Evolutionary conservation across 2,113 vertebrate species (phyloP).

Genomic region (Callithrix jacchus): DNA sequence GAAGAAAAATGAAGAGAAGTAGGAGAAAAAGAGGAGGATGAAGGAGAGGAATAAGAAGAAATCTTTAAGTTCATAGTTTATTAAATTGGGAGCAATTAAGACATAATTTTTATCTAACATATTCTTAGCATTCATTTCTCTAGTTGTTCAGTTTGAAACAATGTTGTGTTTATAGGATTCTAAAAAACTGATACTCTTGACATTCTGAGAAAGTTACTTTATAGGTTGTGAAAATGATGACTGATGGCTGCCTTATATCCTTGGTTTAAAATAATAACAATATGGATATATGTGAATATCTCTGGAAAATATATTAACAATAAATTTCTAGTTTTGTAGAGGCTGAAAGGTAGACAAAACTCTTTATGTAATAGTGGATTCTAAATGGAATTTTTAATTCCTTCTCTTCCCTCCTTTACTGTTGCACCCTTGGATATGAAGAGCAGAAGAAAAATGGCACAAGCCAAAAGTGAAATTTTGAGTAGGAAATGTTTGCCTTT

Average conservation of each 20-base stretch:
- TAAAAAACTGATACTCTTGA: not conserved
- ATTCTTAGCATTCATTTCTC: constrained; percentile 2
- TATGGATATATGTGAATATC: not conserved
- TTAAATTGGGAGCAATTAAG: not conserved
- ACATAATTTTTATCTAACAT: constrained; percentile 21
- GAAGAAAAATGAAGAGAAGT: not conserved
- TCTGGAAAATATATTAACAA: not conserved
- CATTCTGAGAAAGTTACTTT: not conserved
- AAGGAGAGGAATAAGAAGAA: not conserved
- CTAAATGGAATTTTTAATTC: not conserved
- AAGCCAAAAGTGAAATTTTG: not conserved
- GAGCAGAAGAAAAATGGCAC: not conserved
- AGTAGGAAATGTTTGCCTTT: not conserved
- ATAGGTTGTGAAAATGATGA: not conserved
- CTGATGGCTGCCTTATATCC: not conserved
- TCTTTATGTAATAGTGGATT: not conserved
- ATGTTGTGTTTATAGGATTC: not conserved
- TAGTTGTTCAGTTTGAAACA: not conserved
- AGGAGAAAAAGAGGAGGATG: not conserved
- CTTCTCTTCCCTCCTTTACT: not conserved
- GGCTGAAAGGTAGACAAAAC: not conserved
- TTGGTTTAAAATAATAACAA: not conserved
- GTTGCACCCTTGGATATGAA: not conserved
- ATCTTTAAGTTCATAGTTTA: not conserved
- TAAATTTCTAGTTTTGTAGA: not conserved